Conservation (phyloP, 1,140 invertebrate species). For the Polypedilum pembai region DNA sequence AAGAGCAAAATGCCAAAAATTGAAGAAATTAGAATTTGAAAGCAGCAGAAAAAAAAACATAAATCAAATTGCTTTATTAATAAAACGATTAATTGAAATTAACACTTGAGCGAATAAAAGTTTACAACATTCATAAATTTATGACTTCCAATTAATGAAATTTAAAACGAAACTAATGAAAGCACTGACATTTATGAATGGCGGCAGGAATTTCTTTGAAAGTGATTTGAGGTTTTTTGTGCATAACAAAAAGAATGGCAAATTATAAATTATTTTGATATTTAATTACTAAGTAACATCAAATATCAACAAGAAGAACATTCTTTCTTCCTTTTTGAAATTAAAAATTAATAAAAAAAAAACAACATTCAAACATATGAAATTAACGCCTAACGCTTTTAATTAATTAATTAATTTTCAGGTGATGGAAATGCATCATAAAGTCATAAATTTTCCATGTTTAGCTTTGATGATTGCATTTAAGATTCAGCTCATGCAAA, state of each 20-base stretch:
- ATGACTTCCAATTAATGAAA: not conserved
- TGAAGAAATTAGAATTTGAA: conserved; percentile 16
- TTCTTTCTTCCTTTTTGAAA: conserved; percentile 18
- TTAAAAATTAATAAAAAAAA: not conserved
- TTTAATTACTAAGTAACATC: not conserved
- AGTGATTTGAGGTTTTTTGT: not conserved
- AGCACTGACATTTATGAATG: not conserved
- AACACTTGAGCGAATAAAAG: not conserved
- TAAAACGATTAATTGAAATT: not conserved
- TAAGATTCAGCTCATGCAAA: not conserved
- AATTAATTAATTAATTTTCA: not conserved
- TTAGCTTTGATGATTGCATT: not conserved
- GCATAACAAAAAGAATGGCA: not conserved
- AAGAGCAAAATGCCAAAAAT: conserved; percentile 13
- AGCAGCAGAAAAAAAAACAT: too few relatives aligned
- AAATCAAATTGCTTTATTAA: not conserved
- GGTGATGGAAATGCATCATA: conserved; percentile 3
- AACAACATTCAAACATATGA: not conserved
- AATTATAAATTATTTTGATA: conserved; percentile 10
- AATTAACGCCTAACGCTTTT: not conserved
- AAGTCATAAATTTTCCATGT: not conserved
- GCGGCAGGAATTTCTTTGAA: not conserved
- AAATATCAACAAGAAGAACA: not conserved
- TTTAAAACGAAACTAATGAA: not conserved
- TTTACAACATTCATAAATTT: not conserved